These are phyloP conservation scores for Ferrisia virgata DNA, from an alignment of 2,888 invertebrate genomes.

Conservation along the genomic window DNA sequence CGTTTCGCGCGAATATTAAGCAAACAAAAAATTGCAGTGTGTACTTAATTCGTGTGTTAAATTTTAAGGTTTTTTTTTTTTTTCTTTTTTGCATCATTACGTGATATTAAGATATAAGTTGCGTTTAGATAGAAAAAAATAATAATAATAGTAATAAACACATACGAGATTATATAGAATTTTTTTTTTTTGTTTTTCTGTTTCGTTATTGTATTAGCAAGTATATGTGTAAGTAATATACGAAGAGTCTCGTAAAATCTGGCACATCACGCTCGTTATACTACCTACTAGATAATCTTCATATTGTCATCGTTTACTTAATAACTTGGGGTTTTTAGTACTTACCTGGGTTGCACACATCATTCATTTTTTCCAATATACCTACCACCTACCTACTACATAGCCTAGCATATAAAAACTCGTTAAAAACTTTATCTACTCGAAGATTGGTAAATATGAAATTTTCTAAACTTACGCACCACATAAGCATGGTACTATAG, in stretches of 20 bases:
- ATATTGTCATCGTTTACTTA: slow-evolving; percentile 16
- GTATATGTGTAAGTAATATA: too few species aligned
- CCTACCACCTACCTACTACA: too few species aligned
- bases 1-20: neutral
- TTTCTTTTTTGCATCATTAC: slow-evolving; percentile 34
- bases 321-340: neutral
- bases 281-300: too few species aligned
- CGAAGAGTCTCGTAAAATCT: neutral
- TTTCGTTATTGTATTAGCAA: neutral
- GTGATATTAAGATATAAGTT: slow-evolving; percentile 40
- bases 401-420: too few species aligned
- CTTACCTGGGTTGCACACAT: neutral
- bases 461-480: slow-evolving; percentile 16
- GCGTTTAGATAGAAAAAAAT: neutral
- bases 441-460: slow-evolving; percentile 32
- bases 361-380: slow-evolving; percentile 5
- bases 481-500: slow-evolving; percentile 24
- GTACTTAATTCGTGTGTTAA: slow-evolving; percentile 36
- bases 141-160: neutral
- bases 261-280: slow-evolving; percentile 25
- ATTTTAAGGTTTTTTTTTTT: neutral
- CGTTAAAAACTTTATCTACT: neutral
- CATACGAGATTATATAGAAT: neutral
- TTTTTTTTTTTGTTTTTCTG: neutral
- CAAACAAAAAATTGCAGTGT: neutral